Evolutionary conservation across 2,797 vertebrate species (phyloP).

Genomic region (Esox lucius): DNA sequence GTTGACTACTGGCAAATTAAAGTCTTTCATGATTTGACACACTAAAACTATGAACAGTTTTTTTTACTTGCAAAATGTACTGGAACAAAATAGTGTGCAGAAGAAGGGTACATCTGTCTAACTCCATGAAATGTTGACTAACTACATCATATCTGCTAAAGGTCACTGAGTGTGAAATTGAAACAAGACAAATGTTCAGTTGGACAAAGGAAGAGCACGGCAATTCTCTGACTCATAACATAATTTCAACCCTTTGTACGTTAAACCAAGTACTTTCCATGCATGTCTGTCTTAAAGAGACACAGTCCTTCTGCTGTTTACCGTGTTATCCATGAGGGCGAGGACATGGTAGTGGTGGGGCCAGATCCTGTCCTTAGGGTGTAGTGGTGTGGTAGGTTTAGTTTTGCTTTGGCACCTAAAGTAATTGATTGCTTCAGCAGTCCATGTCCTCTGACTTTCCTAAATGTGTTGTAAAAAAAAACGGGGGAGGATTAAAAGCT

Average conservation of each 20-base stretch:
- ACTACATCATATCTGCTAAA: neutral
- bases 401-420: neutral
- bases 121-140: neutral
- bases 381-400: neutral
- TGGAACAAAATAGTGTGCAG: neutral
- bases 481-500: neutral
- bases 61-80: neutral
- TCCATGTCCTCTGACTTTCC: neutral
- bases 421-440: neutral
- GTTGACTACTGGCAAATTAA: too few species aligned
- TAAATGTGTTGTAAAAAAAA: neutral
- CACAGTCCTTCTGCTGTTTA: neutral
- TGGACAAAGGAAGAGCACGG: neutral
- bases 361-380: neutral
- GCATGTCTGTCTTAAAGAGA: neutral
- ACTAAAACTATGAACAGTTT: neutral
- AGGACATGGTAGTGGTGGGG: neutral
- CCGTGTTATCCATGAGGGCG: neutral
- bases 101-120: neutral
- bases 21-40: neutral
- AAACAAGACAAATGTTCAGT: neutral
- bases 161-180: neutral
- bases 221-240: neutral
- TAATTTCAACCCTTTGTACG: neutral
- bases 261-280: conserved; percentile 1